Conservation (phyloP, 2,797 vertebrate genomes). For the Glossophaga mutica region DNA sequence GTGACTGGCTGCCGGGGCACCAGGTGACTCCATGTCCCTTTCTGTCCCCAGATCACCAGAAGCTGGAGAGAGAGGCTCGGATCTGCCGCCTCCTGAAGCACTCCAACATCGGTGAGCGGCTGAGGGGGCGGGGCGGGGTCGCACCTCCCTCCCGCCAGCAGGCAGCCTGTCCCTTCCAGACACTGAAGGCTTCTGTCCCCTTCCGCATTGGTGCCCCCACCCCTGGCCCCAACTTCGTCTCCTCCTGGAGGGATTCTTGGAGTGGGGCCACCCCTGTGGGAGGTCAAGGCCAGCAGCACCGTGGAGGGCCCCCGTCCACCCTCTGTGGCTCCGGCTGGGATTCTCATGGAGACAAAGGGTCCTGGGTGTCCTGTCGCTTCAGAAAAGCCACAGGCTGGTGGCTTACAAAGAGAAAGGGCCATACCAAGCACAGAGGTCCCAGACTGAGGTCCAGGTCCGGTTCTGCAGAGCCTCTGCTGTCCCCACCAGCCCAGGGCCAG, state of each 20-base stretch:
- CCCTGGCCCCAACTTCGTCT: neutral
- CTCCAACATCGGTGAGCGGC: conserved; percentile 93
- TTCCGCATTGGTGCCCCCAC: neutral
- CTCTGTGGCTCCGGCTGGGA: fast-evolving
- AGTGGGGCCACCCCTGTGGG: neutral
- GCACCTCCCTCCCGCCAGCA: neutral
- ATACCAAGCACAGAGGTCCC: fast-evolving
- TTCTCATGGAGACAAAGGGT: neutral
- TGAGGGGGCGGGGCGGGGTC: fast-evolving
- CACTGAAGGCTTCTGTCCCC: neutral
- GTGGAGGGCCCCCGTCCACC: neutral
- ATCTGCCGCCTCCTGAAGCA: conserved; percentile 97
- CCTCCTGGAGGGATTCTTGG: neutral
- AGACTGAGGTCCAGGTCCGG: neutral
- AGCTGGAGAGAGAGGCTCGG: conserved; percentile 95
- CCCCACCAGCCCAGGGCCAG: neutral
- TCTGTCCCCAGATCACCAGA: conserved; percentile 93
- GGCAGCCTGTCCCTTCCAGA: neutral
- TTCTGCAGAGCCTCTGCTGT: neutral
- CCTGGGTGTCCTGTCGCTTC: neutral
- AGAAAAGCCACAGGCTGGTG: neutral
- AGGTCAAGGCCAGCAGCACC: neutral
- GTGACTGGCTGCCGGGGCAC: neutral
- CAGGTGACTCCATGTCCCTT: neutral
- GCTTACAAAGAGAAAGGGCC: neutral